Base-by-base conservation (phyloP, 2,888 invertebrate species). In the Andrena fulva region DNA sequence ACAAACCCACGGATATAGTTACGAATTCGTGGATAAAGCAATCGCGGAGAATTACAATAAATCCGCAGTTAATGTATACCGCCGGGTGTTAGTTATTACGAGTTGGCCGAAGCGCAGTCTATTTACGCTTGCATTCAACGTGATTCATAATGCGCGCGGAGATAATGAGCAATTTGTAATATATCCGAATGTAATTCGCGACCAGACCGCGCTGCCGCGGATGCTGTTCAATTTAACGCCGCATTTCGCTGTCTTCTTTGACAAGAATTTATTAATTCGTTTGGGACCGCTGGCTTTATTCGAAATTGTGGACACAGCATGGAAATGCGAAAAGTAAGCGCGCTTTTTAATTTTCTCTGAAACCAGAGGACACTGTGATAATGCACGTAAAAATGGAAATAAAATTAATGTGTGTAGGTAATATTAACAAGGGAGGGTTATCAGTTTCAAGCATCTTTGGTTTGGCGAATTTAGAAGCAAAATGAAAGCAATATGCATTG, bases 11-110 rank as follows among this genome's bases (percentile, higher is more conserved):
- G 80, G 85, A 87, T 79, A 84, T 85, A 85, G 85, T 88, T 87
- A 85, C 89, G 88, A 88, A 91, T 90, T 86, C 88, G 89, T 86
- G 90, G 90, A 92, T 89, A 92, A 92, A 91, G 91, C 92, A 93
- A 93, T 92, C 92, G 89, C 91, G 87, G 90, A 92, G 92, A 92
- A 93, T 93, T 92, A 92, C 92, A 91, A 93, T 93, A 93, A 93
- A 93, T 93, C 90, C 88, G 90, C 85, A 89, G 91, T 89, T 92
- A 91, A 92, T 92, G 91, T 92, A 90, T 89, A 82, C 77, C 78
- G 69, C 71, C 85, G 86, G 88, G 89, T 87, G 90, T 91, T 92
- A 92, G 91, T 92, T 92, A 92, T 92, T 91, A 88, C 89, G 91
- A 90, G 91, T 90, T 91, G 87, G 89, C 87, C 86, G 88, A 89